Evolutionary conservation across 2,797 vertebrate species (phyloP), one percentile per base, ranked within the genome.

Genomic region (Crossoptilon crossoptilon): DNA sequence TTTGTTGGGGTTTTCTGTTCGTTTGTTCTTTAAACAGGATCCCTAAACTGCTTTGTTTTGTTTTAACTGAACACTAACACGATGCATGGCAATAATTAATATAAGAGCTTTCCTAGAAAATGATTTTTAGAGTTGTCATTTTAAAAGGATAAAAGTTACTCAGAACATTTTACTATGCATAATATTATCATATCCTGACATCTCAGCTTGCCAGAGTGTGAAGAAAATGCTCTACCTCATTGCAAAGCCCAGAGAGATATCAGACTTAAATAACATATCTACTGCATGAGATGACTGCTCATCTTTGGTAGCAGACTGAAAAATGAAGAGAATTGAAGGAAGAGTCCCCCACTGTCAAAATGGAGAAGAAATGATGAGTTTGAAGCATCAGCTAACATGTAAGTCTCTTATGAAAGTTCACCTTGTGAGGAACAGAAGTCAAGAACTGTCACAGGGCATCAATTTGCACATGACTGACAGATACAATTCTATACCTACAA

Each of bases 91-190:
- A 91, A 60, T 69, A 69, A 90, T 78, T 84, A 75, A 85, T 18
- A 87, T 5, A 59, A 91, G 75, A 75, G 24, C 6, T 91, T 81
- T 64, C 66, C 72, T 58, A 82, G 27, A 60, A 91, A 66, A 49
- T 19, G 0, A 29, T 15, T 56, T 77, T 74, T 80, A 91, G 39
- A 87, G 64, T 26, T 88, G 68, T 64, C 31, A 71, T 62, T 91
- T 91, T 64, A 67, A 70, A 90, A 92, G 15, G 21, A 37, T 67
- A 69, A 69, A 86, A 95, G 39, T 24, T 70, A 72, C 33, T 76
- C 68, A 51, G 49, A 51, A 11, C 27, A 78, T 60, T 88, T 90
- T 69, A 71, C 33, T 71, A 26, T 59, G 58, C 59, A 49, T 22
- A 70, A 26, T 87, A 84, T 67, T 89, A 80, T 41, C 29, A 77